Conservation (phyloP, 1,140 invertebrate species). For the Heliconius congener region DNA sequence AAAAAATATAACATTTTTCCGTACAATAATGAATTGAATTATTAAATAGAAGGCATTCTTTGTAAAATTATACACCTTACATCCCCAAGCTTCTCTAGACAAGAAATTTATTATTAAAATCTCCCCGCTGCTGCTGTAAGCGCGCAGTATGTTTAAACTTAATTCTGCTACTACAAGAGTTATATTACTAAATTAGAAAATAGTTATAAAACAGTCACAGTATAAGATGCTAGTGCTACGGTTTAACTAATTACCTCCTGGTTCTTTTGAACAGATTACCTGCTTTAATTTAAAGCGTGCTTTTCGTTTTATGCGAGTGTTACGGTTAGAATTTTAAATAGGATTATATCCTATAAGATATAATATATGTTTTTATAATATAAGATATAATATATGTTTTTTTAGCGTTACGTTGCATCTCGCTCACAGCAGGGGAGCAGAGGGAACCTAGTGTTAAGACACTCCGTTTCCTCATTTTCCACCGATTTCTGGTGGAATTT, state of each 20-base stretch:
- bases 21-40: conserved; percentile 29
- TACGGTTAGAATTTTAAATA: background rate
- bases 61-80: conserved; percentile 31
- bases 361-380: no score
- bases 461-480: no score
- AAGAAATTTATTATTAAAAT: conserved; percentile 26
- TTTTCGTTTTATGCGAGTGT: background rate
- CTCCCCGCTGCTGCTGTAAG: conserved; percentile 14
- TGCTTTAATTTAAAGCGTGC: conserved; percentile 14
- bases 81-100: conserved; percentile 15
- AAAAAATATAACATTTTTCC: conserved; percentile 2
- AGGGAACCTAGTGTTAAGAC: no score
- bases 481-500: no score
- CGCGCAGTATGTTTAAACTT: conserved; percentile 21
- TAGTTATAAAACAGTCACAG: conserved; percentile 15
- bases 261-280: conserved; percentile 11
- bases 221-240: conserved; percentile 11
- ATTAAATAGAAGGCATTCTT: conserved; percentile 25
- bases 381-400: background rate
- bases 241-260: conserved; percentile 13
- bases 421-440: no score
- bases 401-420: no score
- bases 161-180: conserved; percentile 18
- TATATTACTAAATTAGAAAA: conserved; percentile 14
- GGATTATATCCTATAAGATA: background rate